These are phyloP conservation scores for Papilio machaon DNA, from an alignment of 1,140 invertebrate genomes.

Conservation along the genomic window DNA sequence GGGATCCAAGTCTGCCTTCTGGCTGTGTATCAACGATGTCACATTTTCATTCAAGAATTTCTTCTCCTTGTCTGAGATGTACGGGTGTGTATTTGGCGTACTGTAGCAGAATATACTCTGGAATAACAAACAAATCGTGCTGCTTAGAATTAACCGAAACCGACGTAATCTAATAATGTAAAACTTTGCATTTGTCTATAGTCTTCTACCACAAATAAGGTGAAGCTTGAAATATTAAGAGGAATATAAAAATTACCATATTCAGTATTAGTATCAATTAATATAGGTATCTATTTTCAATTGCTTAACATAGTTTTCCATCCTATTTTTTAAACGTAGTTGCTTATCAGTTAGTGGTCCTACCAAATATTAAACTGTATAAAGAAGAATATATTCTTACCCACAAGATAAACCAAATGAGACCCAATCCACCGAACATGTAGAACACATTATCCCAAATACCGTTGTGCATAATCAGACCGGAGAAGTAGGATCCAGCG, in stretches of 20 bases:
- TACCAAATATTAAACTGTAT: not conserved
- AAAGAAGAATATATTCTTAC: constrained; percentile 67
- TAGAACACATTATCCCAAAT: constrained; percentile 93
- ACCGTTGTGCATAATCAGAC: constrained; percentile 85
- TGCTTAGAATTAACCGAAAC: not conserved
- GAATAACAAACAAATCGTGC: constrained; percentile 41
- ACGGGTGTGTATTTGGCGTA: constrained; percentile 84
- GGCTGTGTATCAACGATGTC: constrained; percentile 59
- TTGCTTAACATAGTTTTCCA: too few species aligned
- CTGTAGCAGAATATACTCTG: constrained; percentile 82
- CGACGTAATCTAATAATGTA: too few species aligned
- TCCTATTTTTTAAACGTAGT: too few species aligned
- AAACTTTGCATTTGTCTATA: too few species aligned
- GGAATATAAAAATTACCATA: too few species aligned
- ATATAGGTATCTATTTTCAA: too few species aligned
- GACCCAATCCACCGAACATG: constrained; percentile 88
- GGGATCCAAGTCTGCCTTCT: constrained; percentile 63
- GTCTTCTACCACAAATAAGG: too few species aligned
- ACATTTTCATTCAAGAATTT: constrained; percentile 82
- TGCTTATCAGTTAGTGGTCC: too few species aligned
- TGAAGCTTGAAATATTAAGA: too few species aligned
- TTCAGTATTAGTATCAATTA: too few species aligned
- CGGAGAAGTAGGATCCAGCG: constrained; percentile 87
- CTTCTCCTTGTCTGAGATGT: constrained; percentile 84
- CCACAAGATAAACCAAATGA: constrained; percentile 89